Evolutionary conservation across 2,888 invertebrate genomes (phyloP), one percentile per base, ranked within the genome.

Genomic region (Marronus borbonicus): DNA sequence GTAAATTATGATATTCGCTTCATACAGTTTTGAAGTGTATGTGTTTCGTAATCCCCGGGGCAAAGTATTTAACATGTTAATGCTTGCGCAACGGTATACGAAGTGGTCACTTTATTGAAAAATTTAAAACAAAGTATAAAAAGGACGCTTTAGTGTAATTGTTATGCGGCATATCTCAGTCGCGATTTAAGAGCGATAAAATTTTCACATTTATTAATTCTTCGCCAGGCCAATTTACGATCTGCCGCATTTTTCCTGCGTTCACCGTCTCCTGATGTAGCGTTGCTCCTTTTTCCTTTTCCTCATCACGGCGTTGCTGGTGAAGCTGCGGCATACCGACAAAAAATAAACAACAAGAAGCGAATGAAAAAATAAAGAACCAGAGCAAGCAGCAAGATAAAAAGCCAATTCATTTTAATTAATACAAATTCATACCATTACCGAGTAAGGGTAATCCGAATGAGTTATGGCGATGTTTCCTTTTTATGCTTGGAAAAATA

Each of bases 341-440:
- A 60, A 60, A 60, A 60, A 60, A 20, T 49, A 28, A 68, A 72
- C 20, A 60, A 20, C 14, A 36, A 72, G 31, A 10, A 58, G 12
- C 31, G 10, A 12, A 55, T 10, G 20, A 55, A 70, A 72, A 60
- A 60, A 44, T 8, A 58, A 58, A 60, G 52, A 60, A 24, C 49
- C 17, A 17, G 55, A 55, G 52, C 31, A 72, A 72, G 72, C 39
- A 52, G 44, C 44, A 72, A 60, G 72, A 36, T n/a, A 72, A 72
- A 72, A 72, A 72, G 60, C 60, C 72, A 39, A 72, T 72, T 39
- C 72, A 60, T 24, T 72, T 72, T 72, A 72, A 72, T 72, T 72
- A 72, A 72, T 72, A 72, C 44, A 72, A 72, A 72, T 72, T 72
- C 72, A 72, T 72, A 72, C 72, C 72, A 72, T 72, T 72, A 72